These are phyloP conservation scores for Rutpela maculata DNA, from an alignment of 2,888 invertebrate species.

Conservation along the genomic window DNA sequence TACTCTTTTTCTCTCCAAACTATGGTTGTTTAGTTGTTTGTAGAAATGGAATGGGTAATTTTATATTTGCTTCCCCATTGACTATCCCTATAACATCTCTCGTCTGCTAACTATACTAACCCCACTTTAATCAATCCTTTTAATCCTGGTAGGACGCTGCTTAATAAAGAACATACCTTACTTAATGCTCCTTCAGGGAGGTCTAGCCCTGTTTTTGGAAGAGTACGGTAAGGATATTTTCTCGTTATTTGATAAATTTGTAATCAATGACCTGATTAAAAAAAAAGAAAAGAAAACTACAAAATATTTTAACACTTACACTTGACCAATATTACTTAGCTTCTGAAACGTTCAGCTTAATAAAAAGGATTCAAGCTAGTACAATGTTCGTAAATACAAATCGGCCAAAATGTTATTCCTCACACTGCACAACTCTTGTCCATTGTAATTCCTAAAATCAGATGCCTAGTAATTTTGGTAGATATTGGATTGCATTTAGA, in stretches of 20 bases:
- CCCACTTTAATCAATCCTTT: constrained; percentile 49
- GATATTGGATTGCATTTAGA: too few relatives aligned
- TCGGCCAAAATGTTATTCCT: too few relatives aligned
- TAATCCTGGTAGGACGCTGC: constrained; percentile 62
- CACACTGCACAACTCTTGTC: too few relatives aligned
- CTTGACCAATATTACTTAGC: background rate
- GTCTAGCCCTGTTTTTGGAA: constrained; percentile 68
- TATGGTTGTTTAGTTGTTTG: background rate
- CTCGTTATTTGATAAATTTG: background rate
- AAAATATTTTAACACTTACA: background rate
- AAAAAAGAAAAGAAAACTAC: background rate
- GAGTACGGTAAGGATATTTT: constrained; percentile 64
- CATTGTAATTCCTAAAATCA: too few relatives aligned
- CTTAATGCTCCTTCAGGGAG: constrained; percentile 69
- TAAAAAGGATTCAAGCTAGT: too few relatives aligned
- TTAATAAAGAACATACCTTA: constrained; percentile 67
- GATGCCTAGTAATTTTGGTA: too few relatives aligned
- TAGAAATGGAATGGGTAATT: constrained; percentile 2
- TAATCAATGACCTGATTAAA: too few relatives aligned
- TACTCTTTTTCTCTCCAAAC: background rate
- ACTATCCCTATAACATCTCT: constrained; percentile 25
- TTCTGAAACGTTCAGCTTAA: too few relatives aligned
- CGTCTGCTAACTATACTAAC: constrained; percentile 51
- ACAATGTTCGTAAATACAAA: too few relatives aligned
- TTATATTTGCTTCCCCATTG: background rate